phyloP scores from a whole-genome alignment of 2,888 invertebrate genomes.

The Drosophila stalkeri region DNA sequence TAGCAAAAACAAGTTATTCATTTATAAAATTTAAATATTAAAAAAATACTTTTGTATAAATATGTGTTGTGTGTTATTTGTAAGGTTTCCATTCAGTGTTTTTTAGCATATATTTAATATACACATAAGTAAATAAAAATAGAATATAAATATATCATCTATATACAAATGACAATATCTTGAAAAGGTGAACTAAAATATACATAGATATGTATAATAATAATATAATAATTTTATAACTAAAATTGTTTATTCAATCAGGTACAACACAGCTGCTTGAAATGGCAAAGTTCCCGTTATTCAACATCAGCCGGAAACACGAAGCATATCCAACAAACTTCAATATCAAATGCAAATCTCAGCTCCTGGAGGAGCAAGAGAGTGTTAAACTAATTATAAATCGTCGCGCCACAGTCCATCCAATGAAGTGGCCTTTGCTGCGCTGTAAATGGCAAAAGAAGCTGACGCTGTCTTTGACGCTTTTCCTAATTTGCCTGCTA shows the following conservation, averaged over 20 bases:
- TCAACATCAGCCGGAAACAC: conserved; percentile 67
- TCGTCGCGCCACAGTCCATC: conserved; percentile 58
- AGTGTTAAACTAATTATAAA: conserved; percentile 70
- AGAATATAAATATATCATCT: conserved; percentile 15
- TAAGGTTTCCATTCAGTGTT: conserved; percentile 71
- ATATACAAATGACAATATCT: conserved; percentile 22
- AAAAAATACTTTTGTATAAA: conserved; percentile 18
- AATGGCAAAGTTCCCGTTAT: conserved; percentile 69
- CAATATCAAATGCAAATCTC: conserved; percentile 59
- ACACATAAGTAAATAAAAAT: neutral
- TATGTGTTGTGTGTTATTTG: conserved; percentile 61
- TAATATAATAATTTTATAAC: conserved; percentile 3
- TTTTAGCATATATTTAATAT: conserved; percentile 41
- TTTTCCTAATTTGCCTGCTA: conserved; percentile 79
- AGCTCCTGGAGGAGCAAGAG: conserved; percentile 67
- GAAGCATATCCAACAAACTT: conserved; percentile 71
- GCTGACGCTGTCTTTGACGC: conserved; percentile 73
- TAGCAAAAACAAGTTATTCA: conserved; percentile 22
- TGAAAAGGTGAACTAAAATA: conserved; percentile 25
- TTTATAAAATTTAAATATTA: neutral
- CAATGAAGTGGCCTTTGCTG: conserved; percentile 54
- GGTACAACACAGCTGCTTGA: conserved; percentile 41
- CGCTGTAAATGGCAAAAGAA: conserved; percentile 82
- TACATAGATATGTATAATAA: conserved; percentile 2
- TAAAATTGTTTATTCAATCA: conserved; percentile 19